Evolutionary conservation across 1,140 invertebrate genomes (phyloP).

Genomic region (Cyclargus thomasi): DNA sequence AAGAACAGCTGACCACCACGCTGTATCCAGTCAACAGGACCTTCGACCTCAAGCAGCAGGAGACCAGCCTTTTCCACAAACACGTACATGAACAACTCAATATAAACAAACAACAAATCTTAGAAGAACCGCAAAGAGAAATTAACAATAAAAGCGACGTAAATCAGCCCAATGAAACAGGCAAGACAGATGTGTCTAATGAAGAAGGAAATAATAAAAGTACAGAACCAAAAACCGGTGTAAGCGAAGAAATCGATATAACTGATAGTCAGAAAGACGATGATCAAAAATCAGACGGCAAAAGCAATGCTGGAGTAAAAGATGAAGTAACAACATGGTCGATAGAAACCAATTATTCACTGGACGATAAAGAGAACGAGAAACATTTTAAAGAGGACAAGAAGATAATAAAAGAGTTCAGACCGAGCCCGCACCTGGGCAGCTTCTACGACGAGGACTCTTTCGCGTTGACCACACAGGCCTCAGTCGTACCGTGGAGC

Average conservation of each 20-base stretch:
- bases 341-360: constrained; percentile 5
- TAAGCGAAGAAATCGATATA: constrained; percentile 8
- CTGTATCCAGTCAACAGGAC: constrained; percentile 4
- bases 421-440: constrained; percentile 52
- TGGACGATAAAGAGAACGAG: constrained; percentile 5
- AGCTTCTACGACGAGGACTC: constrained; percentile 47
- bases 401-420: constrained; percentile 43
- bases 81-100: neutral
- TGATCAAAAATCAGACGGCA: neutral
- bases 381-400: constrained; percentile 22
- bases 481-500: constrained; percentile 22
- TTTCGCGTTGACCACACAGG: constrained; percentile 28
- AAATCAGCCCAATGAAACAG: neutral
- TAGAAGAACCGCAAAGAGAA: neutral
- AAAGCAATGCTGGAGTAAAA: neutral
- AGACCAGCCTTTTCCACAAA: neutral
- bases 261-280: neutral
- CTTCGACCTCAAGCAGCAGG: neutral
- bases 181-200: neutral
- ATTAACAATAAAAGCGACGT: neutral
- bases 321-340: constrained; percentile 17
- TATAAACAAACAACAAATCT: neutral
- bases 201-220: neutral
- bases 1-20: neutral
- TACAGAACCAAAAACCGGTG: neutral